phyloP scores from a whole-genome alignment of 2,113 vertebrate species.

The Cephalopholis sonnerati region DNA sequence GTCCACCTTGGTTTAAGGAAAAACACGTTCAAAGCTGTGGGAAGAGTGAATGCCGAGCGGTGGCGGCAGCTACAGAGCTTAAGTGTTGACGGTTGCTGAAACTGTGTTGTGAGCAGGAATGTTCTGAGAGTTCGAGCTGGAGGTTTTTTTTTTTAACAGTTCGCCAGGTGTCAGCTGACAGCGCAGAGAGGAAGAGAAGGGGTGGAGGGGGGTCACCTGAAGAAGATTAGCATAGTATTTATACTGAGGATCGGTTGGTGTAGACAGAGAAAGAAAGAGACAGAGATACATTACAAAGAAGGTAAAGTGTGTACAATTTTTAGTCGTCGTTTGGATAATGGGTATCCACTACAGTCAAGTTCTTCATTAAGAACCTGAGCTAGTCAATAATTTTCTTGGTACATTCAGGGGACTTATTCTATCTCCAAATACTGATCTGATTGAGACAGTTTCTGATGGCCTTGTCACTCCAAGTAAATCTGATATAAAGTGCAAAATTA shows the following conservation, averaged over 20 bases:
- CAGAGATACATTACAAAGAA: slow-evolving; percentile 32
- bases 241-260: slow-evolving; percentile 68
- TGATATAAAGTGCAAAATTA: slow-evolving; percentile 87
- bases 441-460: slow-evolving; percentile 69
- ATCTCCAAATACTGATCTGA: slow-evolving; percentile 55
- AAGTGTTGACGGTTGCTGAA: slow-evolving; percentile 18
- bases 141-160: slow-evolving; percentile 45
- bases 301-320: slow-evolving; percentile 31
- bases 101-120: slow-evolving; percentile 71
- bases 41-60: not conserved
- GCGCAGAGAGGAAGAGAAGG: not conserved
- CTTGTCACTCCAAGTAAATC: slow-evolving; percentile 77
- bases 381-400: slow-evolving; percentile 41
- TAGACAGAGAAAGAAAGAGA: slow-evolving; percentile 21
- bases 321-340: slow-evolving; percentile 26
- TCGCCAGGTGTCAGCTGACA: slow-evolving; percentile 33
- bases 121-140: slow-evolving; percentile 74
- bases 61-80: slow-evolving; percentile 5
- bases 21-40: not conserved
- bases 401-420: slow-evolving; percentile 78
- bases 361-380: slow-evolving; percentile 79
- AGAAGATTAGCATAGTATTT: slow-evolving; percentile 79
- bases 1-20: slow-evolving; percentile 46
- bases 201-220: slow-evolving; percentile 71
- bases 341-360: slow-evolving; percentile 52